Base-by-base conservation (phyloP, 2,888 invertebrate species). In the Ptychoptera contaminata region DNA sequence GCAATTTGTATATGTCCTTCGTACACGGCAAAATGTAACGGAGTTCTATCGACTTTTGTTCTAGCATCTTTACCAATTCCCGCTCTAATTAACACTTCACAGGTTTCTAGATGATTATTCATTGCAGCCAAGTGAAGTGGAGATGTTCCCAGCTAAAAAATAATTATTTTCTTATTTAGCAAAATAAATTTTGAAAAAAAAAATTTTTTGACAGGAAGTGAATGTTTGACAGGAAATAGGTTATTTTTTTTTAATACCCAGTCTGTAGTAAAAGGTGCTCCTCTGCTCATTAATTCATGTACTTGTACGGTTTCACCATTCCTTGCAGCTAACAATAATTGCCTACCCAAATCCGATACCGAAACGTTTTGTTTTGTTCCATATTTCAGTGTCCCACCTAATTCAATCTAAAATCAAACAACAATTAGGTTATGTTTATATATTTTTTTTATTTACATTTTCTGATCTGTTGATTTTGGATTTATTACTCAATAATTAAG, bases 1-100 rank as follows among this genome's bases (percentile, higher is more conserved):
- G 82, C 82, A 53, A 88, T 81, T 48, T 72, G 70, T 45, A 75
- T 67, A 64, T 91, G 83, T 0, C 92, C 93, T 55, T 82, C 85
- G 58, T 79, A 80, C 2, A 85, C 81, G 32, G 92, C 92, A 60
- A 90, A 74, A 67, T 94, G 93, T 51, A 94, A 67, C 30, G 93
- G 86, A 15, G 93, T 92, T 56, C 88, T 75, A 60, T 92, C 91
- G 2, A 90, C 87, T 71, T 94, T 94, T 29, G 88, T 93, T 56
- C 86, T 74, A 2, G 86, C 81, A 70, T 93, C 92, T 53, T 84
- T 76, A 44, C 84, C 83, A 52, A 88, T 85, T 45, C 92, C 93
- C 14, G 90, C 86, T 49, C 82, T 71, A 47, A 93, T 68, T 48
- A 93, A 70, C 53, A 86, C 77, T 55, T 83, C 82, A 53, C 85